Percentiles rank a stretch among this genome's conserved stretches.
These are phyloP conservation scores for Chamaea fasciata DNA, from an alignment of 2,113 vertebrate genomes.

Conservation along the genomic window DNA sequence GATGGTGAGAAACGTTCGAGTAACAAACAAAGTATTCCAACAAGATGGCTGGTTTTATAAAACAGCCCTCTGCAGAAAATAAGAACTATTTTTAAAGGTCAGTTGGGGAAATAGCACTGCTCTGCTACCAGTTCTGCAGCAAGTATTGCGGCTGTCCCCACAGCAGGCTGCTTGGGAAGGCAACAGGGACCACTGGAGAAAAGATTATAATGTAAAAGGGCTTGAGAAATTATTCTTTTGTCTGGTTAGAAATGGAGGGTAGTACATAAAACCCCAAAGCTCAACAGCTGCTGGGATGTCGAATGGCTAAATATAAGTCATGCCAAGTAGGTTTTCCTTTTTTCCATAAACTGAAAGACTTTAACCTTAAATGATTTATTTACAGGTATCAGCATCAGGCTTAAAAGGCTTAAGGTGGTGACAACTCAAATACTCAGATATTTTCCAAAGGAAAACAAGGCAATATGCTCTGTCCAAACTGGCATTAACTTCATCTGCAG, in stretches of 20 bases:
- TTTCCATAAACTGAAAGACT: background rate
- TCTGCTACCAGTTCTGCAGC: background rate
- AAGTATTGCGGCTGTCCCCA: background rate
- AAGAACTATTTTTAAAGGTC: conserved; percentile 29
- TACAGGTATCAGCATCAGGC: background rate
- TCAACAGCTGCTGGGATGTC: background rate
- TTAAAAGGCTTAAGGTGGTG: background rate
- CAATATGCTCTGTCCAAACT: background rate
- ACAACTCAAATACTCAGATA: background rate
- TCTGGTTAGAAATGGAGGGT: background rate
- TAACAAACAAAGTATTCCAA: background rate
- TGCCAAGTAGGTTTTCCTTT: background rate
- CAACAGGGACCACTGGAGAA: background rate
- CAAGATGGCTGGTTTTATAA: background rate
- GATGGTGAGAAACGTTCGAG: background rate
- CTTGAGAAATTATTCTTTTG: background rate
- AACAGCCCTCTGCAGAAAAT: background rate
- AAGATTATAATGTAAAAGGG: background rate
- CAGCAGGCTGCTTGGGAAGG: background rate
- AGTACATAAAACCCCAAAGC: background rate
- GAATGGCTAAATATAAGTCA: background rate
- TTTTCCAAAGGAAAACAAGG: background rate
- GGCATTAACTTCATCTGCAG: background rate
- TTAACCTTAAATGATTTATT: background rate
- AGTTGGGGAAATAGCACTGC: background rate